Evolutionary conservation across 2,797 vertebrate species (phyloP), one percentile per base, ranked within the genome.

Genomic region (Eulemur coronatus): DNA sequence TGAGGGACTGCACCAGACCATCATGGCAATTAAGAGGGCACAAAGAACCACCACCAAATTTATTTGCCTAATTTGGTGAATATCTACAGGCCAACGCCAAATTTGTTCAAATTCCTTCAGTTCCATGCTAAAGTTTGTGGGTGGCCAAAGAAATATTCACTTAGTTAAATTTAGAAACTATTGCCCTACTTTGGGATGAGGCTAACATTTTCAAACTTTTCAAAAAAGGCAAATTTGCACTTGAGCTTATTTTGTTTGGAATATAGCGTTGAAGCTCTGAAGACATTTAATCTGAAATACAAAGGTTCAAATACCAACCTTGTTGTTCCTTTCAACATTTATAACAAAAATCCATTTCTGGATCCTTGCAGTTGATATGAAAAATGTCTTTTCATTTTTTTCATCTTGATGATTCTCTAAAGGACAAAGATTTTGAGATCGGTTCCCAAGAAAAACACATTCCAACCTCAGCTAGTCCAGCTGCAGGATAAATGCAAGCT

Each of bases 401-500:
- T 61, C 63, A 72, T 95, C 65, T 89, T 95, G 70, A 84, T 61
- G 52, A 48, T 78, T 30, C 43, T 73, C 73, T 95, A 93, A 93
- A 92, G 72, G 78, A 92, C 24, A 48, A 80, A 17, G 63, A 91
- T 85, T 96, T 78, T 85, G 52, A 96, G 55, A n/a, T 7, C 69
- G 26, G 43, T 80, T 93, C 95, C 92, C 91, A 97, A 94, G 70
- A 81, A 95, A 96, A 97, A 72, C 84, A 90, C 95, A 90, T 88
- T 82, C 59, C 38, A 81, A 46, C 17, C 57, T 91, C 65, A 82
- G 94, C 79, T 72, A 84, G 65, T n/a, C 67, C 26, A 82, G 88
- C 81, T 94, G 43, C 91, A 91, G 59, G n/a, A 69, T 76, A 59
- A 88, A 65, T 48, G 75, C 88, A 59, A 67, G 88, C 52, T 92